Conservation (phyloP, 1,140 invertebrate genomes). For the Drosophila willistoni region DNA sequence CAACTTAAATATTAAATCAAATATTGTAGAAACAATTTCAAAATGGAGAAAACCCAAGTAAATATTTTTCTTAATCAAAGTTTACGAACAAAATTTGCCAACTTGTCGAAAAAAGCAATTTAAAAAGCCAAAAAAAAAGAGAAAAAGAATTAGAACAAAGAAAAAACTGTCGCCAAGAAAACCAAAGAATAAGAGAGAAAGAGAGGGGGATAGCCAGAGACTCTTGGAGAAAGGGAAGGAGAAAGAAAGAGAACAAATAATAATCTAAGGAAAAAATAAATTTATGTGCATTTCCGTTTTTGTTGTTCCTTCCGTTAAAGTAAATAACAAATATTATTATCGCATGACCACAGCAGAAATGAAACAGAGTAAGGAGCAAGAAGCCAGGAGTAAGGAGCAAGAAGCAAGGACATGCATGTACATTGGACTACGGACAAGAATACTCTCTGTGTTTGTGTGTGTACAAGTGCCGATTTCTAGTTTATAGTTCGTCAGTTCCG, state of each 20-base stretch:
- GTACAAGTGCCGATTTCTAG: slow-evolving; percentile 43
- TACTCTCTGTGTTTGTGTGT: not conserved
- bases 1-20: slow-evolving; percentile 9
- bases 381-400: slow-evolving; percentile 29
- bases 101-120: slow-evolving; percentile 18
- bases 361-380: slow-evolving; percentile 30
- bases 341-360: slow-evolving; percentile 62
- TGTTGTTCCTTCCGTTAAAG: slow-evolving; percentile 79
- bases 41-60: not conserved
- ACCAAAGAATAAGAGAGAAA: not conserved
- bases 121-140: slow-evolving; percentile 13
- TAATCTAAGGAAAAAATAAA: slow-evolving; percentile 74
- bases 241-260: slow-evolving; percentile 39
- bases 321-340: slow-evolving; percentile 83
- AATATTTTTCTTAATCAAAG: slow-evolving; percentile 15
- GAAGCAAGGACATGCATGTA: slow-evolving; percentile 12
- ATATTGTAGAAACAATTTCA: not conserved
- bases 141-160: slow-evolving; percentile 28
- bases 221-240: not conserved
- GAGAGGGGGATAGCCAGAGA: not conserved
- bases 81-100: slow-evolving; percentile 6
- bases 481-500: slow-evolving; percentile 41
- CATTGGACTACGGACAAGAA: not conserved
- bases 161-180: slow-evolving; percentile 22
- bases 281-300: slow-evolving; percentile 82